Evolutionary conservation across 1,140 invertebrate species (phyloP), one percentile per base, ranked within the genome.

Genomic region (Zaprionus kolodkinae): DNA sequence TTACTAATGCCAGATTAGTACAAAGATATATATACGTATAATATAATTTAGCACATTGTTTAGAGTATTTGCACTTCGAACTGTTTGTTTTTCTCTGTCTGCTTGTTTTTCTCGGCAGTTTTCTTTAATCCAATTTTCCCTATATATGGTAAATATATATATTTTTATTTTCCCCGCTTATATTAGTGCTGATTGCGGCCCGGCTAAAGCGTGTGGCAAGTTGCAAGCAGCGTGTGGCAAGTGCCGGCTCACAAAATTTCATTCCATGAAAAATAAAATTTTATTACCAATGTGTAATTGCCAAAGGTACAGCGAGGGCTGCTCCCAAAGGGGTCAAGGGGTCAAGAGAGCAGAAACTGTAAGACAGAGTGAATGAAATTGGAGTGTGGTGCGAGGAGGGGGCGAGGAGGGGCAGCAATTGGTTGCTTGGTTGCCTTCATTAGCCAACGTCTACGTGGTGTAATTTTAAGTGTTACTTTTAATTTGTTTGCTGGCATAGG

Each of bases 401-500:
- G 1, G 21, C 21, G 21, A 35, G 30, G 25, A 3, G 25, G 6
- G 3, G 57, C 25, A 21, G 60, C 30, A 64, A 43, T 72, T 73
- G 56, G 52, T 69, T 73, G 56, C 52, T 72, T 76, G 52, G 40
- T 57, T 78, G 68, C 80, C 70, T 84, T 84, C 83, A 88, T 88
- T 87, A 88, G 83, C 84, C 84, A 75, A 55, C 69, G 69, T 76
- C 73, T 80, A 87, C 84, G 84, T 87, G 84, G 77, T 84, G 80
- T 88, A 87, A 84, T 88, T 88, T 87, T 88, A 84, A 89, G 84
- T 87, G 84, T 88, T 89, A 84, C 77, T 87, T 88, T 87, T 88
- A 88, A 87, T 87, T 87, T 84, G 73, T 88, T 81, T 80, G 76
- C 74, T 43, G 55, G 69, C 59, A 52, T 60, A 55, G 45, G 4